Percentiles rank a stretch among this genome's conserved stretches.
Evolutionary conservation across 1,140 invertebrate species (phyloP).

Genomic region (Heliconius eleuchia): DNA sequence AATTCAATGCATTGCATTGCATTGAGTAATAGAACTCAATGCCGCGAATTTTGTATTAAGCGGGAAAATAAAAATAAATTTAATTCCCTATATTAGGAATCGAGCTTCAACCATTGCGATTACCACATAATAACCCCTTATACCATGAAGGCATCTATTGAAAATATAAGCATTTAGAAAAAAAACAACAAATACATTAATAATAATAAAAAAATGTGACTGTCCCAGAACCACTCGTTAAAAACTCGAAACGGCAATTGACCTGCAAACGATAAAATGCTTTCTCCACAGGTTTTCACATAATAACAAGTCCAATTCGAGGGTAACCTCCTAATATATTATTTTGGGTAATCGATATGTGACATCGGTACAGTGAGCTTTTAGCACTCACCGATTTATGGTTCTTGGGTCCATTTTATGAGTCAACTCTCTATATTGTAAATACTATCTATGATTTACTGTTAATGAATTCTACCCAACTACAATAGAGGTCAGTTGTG

Average conservation of each 20-base stretch:
- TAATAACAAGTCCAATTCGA: constrained; percentile 51
- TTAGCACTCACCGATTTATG: constrained; percentile 23
- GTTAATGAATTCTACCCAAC: not conserved
- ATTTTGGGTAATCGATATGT: constrained; percentile 42
- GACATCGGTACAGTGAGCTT: constrained; percentile 20
- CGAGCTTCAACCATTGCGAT: not conserved
- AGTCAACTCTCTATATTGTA: not conserved
- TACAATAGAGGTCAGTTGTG: not conserved
- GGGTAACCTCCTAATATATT: constrained; percentile 46
- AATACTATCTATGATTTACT: not conserved
- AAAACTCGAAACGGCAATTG: constrained; percentile 35
- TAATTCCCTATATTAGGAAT: no score
- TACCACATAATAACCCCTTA: not conserved
- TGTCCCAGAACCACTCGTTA: not conserved
- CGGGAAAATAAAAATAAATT: no score
- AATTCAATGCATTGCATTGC: no score
- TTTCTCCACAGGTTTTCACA: constrained; percentile 53
- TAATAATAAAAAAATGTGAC: not conserved
- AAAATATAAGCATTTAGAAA: no score
- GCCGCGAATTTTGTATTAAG: no score
- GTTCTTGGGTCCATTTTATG: constrained; percentile 8
- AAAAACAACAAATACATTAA: not conserved
- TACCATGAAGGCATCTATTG: no score
- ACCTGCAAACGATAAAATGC: constrained; percentile 51
- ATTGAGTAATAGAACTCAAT: no score